Base-by-base conservation (phyloP, 2,113 vertebrate species). In the Crotalus horridus region DNA sequence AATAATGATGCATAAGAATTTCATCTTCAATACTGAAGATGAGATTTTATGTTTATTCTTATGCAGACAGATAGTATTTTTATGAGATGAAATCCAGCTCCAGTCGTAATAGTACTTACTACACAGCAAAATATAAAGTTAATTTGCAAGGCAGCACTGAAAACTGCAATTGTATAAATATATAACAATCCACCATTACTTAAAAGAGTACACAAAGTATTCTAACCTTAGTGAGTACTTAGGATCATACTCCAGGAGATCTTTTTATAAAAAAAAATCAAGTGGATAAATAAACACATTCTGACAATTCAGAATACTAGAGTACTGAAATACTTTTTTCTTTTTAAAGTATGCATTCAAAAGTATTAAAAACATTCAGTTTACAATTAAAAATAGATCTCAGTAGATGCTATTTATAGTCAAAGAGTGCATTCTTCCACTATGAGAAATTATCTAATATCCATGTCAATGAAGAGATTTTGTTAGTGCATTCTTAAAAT, bases 381-480 rank as follows among this genome's bases (percentile, higher is more conserved):
- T 95, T 26, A 95, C 33, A 94, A 94, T 93, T 6, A 95, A 95
- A 94, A 33, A 33, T 21, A 11, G 4, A 96, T 95, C 96, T 95
- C 58, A 91, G 56, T 88, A 56, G 20, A 90, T 91, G 85, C 17
- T 91, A 90, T 91, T 96, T 91, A 94, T 90, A 94, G 93, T 93
- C 61, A 93, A 95, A 95, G 69, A 81, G 54, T 92, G 85, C 90
- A 94, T 93, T 93, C 29, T 94, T 91, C 94, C 88, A 91, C 94
- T 92, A 85, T 23, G 21, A 94, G 64, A 95, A 96, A 96, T 94
- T 94, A 95, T 93, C 93, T 95, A 96, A 48, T 69, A 95, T 94
- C 95, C 91, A 85, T 94, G 92, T 96, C 61, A 96, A 91, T 96
- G 91, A 95, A 87, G 86, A 96, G 58, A 95, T 89, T 96, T 96